phyloP scores from a whole-genome alignment of 2,797 vertebrate genomes.

The Acanthis flammea region DNA sequence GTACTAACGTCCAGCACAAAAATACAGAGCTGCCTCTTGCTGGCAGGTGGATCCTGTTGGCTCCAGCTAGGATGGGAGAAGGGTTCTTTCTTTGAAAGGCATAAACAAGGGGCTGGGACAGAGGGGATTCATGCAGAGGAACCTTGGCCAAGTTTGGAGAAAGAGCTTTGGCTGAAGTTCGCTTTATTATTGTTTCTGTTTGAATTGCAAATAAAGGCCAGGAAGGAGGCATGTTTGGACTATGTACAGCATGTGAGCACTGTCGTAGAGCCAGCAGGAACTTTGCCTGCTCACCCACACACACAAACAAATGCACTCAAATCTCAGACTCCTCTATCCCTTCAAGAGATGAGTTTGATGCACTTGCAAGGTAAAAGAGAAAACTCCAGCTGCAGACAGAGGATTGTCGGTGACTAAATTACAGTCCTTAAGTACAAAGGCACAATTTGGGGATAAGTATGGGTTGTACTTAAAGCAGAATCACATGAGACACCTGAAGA shows the following conservation, averaged over 20 bases:
- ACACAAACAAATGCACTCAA: neutral
- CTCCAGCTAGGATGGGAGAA: neutral
- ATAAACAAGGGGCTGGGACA: neutral
- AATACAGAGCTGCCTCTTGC: neutral
- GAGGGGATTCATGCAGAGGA: neutral
- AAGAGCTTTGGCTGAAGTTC: constrained; percentile 21
- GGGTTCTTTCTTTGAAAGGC: neutral
- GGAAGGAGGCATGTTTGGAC: constrained; percentile 51
- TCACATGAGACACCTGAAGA: neutral
- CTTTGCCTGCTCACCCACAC: neutral
- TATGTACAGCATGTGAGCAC: neutral
- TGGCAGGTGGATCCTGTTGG: constrained; percentile 2
- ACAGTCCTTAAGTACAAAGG: neutral
- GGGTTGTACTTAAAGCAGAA: neutral
- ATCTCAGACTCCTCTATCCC: neutral
- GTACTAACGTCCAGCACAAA: neutral
- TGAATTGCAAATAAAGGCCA: constrained; percentile 54
- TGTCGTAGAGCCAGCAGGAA: neutral
- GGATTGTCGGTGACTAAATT: neutral
- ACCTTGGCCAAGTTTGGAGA: constrained; percentile 22
- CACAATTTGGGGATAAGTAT: neutral
- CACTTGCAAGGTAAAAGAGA: neutral
- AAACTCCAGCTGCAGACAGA: neutral
- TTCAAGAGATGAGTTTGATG: neutral
- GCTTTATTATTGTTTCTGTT: constrained; percentile 38